Evolutionary conservation across 23 tunicate species (phyloP).

Genomic region (Trididemnum nubilum): DNA sequence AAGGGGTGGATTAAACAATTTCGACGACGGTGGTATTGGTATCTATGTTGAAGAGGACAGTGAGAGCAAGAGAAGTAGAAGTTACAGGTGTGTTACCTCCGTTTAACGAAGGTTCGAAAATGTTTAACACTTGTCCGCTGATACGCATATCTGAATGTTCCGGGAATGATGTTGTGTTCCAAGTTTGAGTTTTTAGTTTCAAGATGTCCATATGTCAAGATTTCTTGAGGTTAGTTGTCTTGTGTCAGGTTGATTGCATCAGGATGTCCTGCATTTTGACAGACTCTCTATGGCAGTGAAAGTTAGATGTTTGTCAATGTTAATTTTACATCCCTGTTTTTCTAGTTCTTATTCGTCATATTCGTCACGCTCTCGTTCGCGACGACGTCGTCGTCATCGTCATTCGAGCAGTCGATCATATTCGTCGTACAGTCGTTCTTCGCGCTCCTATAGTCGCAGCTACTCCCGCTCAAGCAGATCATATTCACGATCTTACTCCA

Average conservation of each 20-base stretch:
- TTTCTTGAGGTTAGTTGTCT: no score
- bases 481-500: slow-evolving; percentile 62
- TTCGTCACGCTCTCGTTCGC: slow-evolving; percentile 68
- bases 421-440: slow-evolving; percentile 55
- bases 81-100: slow-evolving; percentile 13
- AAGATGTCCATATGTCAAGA: no score
- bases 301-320: no score
- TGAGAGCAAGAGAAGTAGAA: slow-evolving; percentile 28
- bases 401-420: slow-evolving; percentile 75
- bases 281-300: no score
- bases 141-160: no score
- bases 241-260: no score
- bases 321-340: no score
- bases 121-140: no score
- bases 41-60: slow-evolving; percentile 77
- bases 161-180: no score
- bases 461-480: slow-evolving; percentile 73
- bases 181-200: no score
- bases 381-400: slow-evolving; percentile 66
- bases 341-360: slow-evolving; percentile 70
- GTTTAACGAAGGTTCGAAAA: no score
- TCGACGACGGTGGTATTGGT: slow-evolving; percentile 61
- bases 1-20: slow-evolving; percentile 38
- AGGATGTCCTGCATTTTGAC: no score
- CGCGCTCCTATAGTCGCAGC: slow-evolving; percentile 61